Base-by-base conservation (phyloP, 2,113 vertebrate species). In the Anarhynchus alexandrinus region DNA sequence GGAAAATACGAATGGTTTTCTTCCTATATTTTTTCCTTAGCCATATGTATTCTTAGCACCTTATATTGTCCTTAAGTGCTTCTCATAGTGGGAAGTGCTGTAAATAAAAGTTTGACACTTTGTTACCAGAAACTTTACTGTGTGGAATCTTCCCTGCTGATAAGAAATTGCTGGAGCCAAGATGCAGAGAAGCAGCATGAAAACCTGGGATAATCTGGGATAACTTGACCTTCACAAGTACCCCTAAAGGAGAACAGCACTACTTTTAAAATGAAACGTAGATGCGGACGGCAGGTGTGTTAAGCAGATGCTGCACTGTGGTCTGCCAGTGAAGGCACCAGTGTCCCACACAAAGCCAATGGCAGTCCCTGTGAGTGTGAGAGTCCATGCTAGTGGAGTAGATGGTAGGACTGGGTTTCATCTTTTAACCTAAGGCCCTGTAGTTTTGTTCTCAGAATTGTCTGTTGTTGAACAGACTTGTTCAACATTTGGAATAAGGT, bases 341-440 rank as follows among this genome's bases (percentile, higher is more conserved):
- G 13, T 25, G 20, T 78, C 21, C 59, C 5, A 0, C 1, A 4
- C 36, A 52, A 2, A 3, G 30, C 17, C 1, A 2, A 2, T 17
- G 43, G 62, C 2, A 27, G 10, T 54, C 16, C 38, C 8, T 8
- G 0, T 43, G 38, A 58, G 6, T 32, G 21, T n/a, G 20, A 49
- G 11, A 11, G 7, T 36, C 22, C 42, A 2, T 25, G 25, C 3
- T 9, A 58, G 15, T 7, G 15, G 30, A 55, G 8, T 43, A 36
- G 8, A 29, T 12, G 42, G 9, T 7, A 70, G 21, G 3, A 62
- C 7, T 40, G 5, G 59, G 12, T 54, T 58, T 77, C 54, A 81
- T 7, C 15, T 89, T 82, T 65, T 40, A 65, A 65, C 15, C 1
- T 22, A 34, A 66, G 10, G 6, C 12, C 18, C 13, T n/a, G 12